Conservation (phyloP, 2,797 vertebrate species). For the Chiloscyllium punctatum region DNA sequence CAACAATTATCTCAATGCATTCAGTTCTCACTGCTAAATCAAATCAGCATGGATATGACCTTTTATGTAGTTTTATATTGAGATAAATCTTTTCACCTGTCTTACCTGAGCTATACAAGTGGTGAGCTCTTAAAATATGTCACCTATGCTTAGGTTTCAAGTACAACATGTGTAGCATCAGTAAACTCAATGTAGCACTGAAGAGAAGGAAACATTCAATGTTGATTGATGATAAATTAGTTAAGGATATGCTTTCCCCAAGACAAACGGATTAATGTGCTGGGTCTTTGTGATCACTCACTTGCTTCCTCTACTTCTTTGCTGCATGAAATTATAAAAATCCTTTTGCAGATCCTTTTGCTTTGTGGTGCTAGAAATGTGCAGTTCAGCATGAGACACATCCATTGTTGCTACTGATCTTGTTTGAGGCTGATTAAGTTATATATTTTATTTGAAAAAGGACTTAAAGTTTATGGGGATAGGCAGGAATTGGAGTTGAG, state of each 20-base stretch:
- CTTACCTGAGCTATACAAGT: neutral
- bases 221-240: neutral
- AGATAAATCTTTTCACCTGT: neutral
- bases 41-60: neutral
- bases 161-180: neutral
- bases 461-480: no score
- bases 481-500: no score
- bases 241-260: neutral
- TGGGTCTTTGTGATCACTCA: neutral
- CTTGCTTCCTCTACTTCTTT: neutral
- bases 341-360: neutral
- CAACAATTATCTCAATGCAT: neutral
- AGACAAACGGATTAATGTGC: neutral
- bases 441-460: no score
- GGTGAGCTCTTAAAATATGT: neutral
- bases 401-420: no score
- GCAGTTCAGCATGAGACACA: neutral
- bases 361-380: neutral
- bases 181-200: neutral
- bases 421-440: no score
- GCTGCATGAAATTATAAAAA: neutral
- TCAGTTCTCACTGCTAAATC: neutral
- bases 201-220: neutral
- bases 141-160: neutral
- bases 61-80: neutral